Evolutionary conservation across 2,797 vertebrate species (phyloP).

Genomic region (Yasuhikotakia modesta): DNA sequence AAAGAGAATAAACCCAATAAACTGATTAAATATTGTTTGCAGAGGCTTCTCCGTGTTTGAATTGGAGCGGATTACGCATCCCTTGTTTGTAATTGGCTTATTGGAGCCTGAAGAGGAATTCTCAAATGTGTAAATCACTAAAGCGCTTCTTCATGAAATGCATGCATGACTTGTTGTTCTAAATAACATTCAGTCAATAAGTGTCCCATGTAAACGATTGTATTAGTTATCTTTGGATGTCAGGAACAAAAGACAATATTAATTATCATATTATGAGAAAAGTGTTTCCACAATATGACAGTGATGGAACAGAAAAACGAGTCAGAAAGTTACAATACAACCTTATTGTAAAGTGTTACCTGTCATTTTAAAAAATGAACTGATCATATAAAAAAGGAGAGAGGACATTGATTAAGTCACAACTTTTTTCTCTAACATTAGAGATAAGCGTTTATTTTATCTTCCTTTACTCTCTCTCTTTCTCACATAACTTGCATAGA

Average conservation of each 20-base stretch:
- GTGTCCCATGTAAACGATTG: background rate
- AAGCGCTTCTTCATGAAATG: constrained; percentile 37
- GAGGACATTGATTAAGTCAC: too few species aligned
- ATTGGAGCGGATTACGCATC: constrained; percentile 14
- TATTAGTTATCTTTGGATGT: background rate
- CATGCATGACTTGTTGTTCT: background rate
- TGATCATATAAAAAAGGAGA: too few species aligned
- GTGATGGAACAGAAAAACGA: background rate
- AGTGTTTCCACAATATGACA: background rate
- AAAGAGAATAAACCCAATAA: constrained; percentile 29
- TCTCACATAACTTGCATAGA: background rate
- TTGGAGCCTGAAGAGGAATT: constrained; percentile 8
- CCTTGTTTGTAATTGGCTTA: constrained; percentile 28
- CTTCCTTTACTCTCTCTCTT: too few species aligned
- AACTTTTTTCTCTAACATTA: too few species aligned
- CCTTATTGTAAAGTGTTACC: too few species aligned
- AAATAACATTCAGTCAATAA: constrained; percentile 38
- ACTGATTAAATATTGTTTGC: constrained; percentile 17
- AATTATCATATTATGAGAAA: background rate
- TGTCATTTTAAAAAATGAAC: too few species aligned
- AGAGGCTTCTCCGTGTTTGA: background rate
- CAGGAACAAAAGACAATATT: background rate
- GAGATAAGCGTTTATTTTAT: too few species aligned
- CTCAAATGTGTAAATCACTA: constrained; percentile 2
- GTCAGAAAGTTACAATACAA: too few species aligned